These are phyloP conservation scores for Xestia ashworthii DNA, from an alignment of 2,888 invertebrate species.

Conservation along the genomic window DNA sequence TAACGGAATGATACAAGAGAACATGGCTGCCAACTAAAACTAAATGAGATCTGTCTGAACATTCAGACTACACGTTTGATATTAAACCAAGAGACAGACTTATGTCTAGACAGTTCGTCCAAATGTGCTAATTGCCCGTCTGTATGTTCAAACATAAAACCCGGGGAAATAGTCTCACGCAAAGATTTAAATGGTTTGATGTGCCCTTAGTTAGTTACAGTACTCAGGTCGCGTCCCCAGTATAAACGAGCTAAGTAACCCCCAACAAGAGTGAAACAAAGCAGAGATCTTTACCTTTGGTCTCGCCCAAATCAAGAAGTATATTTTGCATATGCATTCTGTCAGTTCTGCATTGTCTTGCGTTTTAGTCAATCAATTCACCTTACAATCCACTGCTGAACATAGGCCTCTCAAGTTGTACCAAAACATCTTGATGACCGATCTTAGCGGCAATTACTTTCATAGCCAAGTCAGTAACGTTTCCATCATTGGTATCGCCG, in stretches of 20 bases:
- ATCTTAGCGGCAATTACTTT: not conserved
- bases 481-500: not conserved
- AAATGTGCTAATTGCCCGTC: not conserved
- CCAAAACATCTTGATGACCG: not conserved
- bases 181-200: not conserved
- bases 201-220: not conserved
- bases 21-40: not conserved
- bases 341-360: not conserved
- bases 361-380: too few relatives aligned
- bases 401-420: too few relatives aligned
- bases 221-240: not conserved
- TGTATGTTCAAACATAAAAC: not conserved
- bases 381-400: not conserved
- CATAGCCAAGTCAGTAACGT: not conserved
- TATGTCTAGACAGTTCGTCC: constrained; percentile 5
- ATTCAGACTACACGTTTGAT: not conserved
- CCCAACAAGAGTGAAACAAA: not conserved
- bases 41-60: not conserved
- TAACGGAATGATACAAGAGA: not conserved
- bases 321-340: not conserved
- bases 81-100: constrained; percentile 10
- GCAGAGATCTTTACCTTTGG: not conserved
- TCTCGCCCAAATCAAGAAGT: not conserved
- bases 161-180: not conserved
- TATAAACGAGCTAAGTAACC: not conserved